Base-by-base conservation (phyloP, 2,113 vertebrate species). In the Urocitellus parryii region DNA sequence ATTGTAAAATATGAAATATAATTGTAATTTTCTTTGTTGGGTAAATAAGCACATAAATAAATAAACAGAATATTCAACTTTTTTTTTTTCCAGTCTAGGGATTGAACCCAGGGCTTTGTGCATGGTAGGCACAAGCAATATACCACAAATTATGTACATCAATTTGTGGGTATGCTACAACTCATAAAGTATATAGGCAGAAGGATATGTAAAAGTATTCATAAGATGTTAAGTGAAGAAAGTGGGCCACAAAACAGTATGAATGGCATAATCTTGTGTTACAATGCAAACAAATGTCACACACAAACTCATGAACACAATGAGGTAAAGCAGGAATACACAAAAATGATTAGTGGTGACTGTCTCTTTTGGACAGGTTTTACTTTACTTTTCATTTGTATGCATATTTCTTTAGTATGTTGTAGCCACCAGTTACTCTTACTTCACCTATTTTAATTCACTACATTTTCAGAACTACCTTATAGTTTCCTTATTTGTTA, bases 361-460 rank as follows among this genome's bases (percentile, higher is more conserved):
- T 61, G 42, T 78, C 25, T 90, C 32, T 61, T 18, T 6, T 34
- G 16, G 32, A 25, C 25, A 63, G 51, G 34, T 25, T 90, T 87
- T 68, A 78, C 17, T 56, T 78, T 72, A 58, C 42, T 80, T 58
- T 87, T 85, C 32, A 63, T 90, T 72, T 34, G 13, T 39, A 90
- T 32, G 25, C 20, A 53, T 48, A 42, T 79, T 85, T 95, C 8
- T 95, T 20, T 42, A 86, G 18, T 72, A 85, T 61, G 14, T 14
- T 79, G 51, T 27, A 85, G 34, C 45, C 27, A 85, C 73, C 37
- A 90, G 32, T 80, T 48, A 27, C 61, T 65, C 58, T 90, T 32
- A 58, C 17, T 84, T 94, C 79, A 77, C 8, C 22, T 68, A 83
- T n/a, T 83, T 84, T n/a, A 74, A 65, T 74, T 89, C n/a, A 89